Evolutionary conservation across 2,888 invertebrate species (phyloP).

Genomic region (Melieria omissa): DNA sequence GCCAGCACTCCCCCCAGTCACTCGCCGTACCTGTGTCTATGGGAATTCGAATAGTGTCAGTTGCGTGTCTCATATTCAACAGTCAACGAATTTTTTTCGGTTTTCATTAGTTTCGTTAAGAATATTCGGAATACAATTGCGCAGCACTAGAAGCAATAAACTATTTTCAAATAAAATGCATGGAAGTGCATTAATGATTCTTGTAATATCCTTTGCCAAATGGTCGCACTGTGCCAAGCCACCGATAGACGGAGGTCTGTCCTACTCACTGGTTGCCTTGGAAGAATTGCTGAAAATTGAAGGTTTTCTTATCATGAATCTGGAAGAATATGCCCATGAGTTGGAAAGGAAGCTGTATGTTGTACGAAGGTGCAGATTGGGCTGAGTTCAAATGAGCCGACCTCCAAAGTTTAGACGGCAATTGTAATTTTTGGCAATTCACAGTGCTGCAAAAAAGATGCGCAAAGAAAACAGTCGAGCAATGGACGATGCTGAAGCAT

Average conservation of each 20-base stretch:
- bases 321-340: constrained; percentile 51
- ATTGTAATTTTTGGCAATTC: not conserved
- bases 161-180: no score
- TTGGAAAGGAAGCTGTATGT: constrained; percentile 51
- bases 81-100: no score
- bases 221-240: no score
- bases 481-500: constrained; percentile 44
- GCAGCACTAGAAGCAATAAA: not conserved
- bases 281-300: constrained; percentile 52
- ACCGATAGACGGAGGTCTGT: constrained; percentile 49
- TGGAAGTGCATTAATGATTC: no score
- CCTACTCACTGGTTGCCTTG: constrained; percentile 58
- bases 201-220: no score
- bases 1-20: no score
- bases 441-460: constrained; percentile 41
- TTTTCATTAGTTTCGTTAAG: no score
- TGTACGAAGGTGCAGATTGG: constrained; percentile 48
- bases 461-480: constrained; percentile 49
- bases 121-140: no score
- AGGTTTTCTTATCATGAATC: constrained; percentile 49
- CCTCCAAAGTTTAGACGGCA: no score
- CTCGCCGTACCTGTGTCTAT: no score
- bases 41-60: no score
- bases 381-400: not conserved
- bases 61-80: no score